A percentile compares a stretch with the other conserved stretches of the same genome.
These are phyloP conservation scores for Tetranychus urticae DNA, from an alignment of 1,140 invertebrate genomes.

Conservation along the genomic window DNA sequence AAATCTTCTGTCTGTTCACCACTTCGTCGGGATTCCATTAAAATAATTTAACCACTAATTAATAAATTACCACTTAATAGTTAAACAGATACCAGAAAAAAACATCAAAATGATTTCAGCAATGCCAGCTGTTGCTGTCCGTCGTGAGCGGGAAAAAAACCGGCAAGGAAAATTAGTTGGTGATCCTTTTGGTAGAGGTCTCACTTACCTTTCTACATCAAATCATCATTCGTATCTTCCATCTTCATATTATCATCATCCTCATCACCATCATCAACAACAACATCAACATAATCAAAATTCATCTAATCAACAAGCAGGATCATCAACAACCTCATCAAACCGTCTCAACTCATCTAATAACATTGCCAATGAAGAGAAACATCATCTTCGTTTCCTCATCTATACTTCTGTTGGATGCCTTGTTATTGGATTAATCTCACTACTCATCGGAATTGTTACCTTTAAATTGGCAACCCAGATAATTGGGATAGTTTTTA, in stretches of 20 bases:
- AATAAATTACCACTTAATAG: too few relatives aligned
- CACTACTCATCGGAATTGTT: slow-evolving; percentile 13
- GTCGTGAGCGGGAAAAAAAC: slow-evolving; percentile 10
- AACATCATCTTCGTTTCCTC: neutral
- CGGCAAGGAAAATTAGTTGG: slow-evolving; percentile 6
- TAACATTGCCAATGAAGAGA: neutral
- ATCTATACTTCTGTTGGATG: neutral
- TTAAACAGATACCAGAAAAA: too few relatives aligned
- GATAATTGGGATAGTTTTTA: slow-evolving; percentile 11
- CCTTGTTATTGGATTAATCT: slow-evolving; percentile 5
- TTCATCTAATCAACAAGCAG: slow-evolving; percentile 5
- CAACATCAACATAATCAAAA: neutral
- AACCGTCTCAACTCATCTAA: too few relatives aligned
- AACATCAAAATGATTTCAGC: slow-evolving; percentile 12
- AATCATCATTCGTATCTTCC: too few relatives aligned
- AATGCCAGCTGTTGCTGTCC: slow-evolving; percentile 15
- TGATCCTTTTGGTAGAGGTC: too few relatives aligned
- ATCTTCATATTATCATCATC: too few relatives aligned
- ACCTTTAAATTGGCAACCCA: slow-evolving; percentile 7
- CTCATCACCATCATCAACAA: neutral
- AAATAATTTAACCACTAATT: too few relatives aligned
- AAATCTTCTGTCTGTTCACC: too few relatives aligned
- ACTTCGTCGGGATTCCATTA: too few relatives aligned
- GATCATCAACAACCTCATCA: slow-evolving; percentile 8
- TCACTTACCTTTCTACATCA: too few relatives aligned